A percentile compares a stretch with the other conserved stretches of the same genome.
phyloP scores from a whole-genome alignment of 2,113 vertebrate genomes.

The Myiagra hebetior region DNA sequence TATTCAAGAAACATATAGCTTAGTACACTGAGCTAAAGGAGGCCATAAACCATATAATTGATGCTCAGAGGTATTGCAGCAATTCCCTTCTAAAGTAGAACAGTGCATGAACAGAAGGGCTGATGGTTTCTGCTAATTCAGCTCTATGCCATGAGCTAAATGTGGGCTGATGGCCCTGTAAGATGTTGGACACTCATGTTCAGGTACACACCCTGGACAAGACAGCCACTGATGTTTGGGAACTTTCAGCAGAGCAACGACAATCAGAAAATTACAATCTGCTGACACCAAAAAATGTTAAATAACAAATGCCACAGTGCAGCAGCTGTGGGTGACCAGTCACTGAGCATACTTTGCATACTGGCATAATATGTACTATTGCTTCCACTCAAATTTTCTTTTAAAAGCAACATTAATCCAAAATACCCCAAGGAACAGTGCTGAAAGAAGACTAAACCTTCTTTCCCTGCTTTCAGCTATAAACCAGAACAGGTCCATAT shows the following conservation, averaged over 20 bases:
- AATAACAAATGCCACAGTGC: not conserved
- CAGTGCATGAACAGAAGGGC: not conserved
- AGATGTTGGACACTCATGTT: not conserved
- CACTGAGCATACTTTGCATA: not conserved
- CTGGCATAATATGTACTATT: not conserved
- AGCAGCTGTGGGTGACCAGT: not conserved
- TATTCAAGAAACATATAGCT: not conserved
- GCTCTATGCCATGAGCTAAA: not conserved
- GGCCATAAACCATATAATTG: not conserved
- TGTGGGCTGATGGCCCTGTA: not conserved
- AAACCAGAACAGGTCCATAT: not conserved
- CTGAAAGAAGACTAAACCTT: not conserved
- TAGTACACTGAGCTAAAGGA: not conserved
- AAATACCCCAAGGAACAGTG: not conserved
- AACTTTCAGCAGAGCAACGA: not conserved
- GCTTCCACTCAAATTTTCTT: not conserved
- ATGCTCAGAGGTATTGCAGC: not conserved
- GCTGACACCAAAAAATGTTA: not conserved
- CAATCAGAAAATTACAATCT: not conserved
- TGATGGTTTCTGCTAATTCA: not conserved
- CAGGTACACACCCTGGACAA: not conserved
- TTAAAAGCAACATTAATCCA: not conserved
- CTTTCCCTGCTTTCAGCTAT: not conserved
- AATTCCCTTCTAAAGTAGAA: not conserved
- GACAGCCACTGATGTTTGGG: not conserved